Percentiles rank a stretch among this genome's conserved stretches.
These are phyloP conservation scores for Cyclopterus lumpus DNA, from an alignment of 2,797 vertebrate species.

Conservation along the genomic window DNA sequence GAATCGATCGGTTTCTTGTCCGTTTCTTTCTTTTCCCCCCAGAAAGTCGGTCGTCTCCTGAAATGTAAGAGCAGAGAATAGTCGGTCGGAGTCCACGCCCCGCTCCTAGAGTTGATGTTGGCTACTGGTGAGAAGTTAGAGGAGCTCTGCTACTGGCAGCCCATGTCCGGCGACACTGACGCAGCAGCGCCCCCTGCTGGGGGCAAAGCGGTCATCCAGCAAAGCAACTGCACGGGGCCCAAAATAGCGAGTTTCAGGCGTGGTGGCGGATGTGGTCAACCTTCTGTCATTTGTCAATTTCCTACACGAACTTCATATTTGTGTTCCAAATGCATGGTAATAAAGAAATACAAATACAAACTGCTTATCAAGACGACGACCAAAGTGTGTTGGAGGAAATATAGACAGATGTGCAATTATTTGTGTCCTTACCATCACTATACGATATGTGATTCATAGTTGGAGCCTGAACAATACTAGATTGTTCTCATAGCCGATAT, in stretches of 20 bases:
- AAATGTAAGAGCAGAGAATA: conserved; percentile 36
- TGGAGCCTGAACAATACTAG: not conserved
- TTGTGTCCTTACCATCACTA: not conserved
- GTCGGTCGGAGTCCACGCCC: conserved; percentile 73
- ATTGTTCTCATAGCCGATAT: not conserved
- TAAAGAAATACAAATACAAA: not conserved
- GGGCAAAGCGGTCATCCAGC: conserved; percentile 1
- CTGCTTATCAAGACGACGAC: not conserved
- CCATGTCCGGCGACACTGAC: conserved; percentile 3
- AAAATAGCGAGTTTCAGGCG: conserved; percentile 6
- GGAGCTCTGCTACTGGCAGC: conserved; percentile 30
- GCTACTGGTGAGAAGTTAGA: conserved; percentile 46
- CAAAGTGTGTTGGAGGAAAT: not conserved
- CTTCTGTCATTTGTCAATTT: not conserved
- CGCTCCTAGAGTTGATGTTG: conserved; percentile 60
- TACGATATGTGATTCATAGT: not conserved
- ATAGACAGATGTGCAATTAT: not conserved
- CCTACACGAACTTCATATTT: not conserved
- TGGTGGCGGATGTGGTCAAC: not conserved
- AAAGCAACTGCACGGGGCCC: not conserved
- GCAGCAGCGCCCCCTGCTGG: conserved; percentile 53
- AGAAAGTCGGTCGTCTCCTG: conserved; percentile 52
- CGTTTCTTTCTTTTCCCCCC: conserved; percentile 1
- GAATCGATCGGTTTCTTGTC: conserved; percentile 22
- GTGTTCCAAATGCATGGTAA: not conserved